Evolutionary conservation across 2,888 invertebrate species (phyloP), one percentile per base, ranked within the genome.

Genomic region (Odontomyia ornata): DNA sequence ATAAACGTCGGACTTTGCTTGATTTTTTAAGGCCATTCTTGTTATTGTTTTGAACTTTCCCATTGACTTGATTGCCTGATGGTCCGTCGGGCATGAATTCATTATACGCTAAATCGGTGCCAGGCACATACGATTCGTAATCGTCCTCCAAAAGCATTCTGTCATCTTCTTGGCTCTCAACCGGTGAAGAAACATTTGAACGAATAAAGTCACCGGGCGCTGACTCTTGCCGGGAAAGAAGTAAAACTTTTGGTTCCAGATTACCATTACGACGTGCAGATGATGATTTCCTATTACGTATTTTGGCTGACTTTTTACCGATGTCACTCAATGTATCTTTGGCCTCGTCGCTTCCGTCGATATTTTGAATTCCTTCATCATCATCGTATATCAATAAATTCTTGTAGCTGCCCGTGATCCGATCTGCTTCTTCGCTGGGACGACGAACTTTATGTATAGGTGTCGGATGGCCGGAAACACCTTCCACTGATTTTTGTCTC

Each of bases 361-460:
- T 75, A 23, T 60, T 78, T 28, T 30, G 28, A 46, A 77, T 56
- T 9, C 86, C 86, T 2, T 87, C 86, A 0, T 88, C 88, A 0
- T 88, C 88, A 75, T 89, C 89, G 23, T 89, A 87, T 76, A 90
- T 89, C 80, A 90, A 84, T 27, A 91, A 86, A 69, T 91, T 90
- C 43, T 88, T 85, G 76, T 91, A 91, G 25, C 89, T 89, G 25
- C 91, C 89, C 0, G 88, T 88, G 78, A 91, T 90, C 78, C 89
- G 88, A 83, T 92, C 86, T 0, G 91, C 92, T 82, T 92, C 92
- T 82, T 94, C 94, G 82, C 94, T 95, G 0, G 94, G 94, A 69
- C 95, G 87, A 30, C 91, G 89, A 78, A 89, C 89, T 80, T 89
- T 89, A 43, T 89, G 89, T 13, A 89, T 89, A 0, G 89, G 89